These are phyloP conservation scores for Corythornis cristatus DNA, from an alignment of 2,113 vertebrate species.

Conservation along the genomic window DNA sequence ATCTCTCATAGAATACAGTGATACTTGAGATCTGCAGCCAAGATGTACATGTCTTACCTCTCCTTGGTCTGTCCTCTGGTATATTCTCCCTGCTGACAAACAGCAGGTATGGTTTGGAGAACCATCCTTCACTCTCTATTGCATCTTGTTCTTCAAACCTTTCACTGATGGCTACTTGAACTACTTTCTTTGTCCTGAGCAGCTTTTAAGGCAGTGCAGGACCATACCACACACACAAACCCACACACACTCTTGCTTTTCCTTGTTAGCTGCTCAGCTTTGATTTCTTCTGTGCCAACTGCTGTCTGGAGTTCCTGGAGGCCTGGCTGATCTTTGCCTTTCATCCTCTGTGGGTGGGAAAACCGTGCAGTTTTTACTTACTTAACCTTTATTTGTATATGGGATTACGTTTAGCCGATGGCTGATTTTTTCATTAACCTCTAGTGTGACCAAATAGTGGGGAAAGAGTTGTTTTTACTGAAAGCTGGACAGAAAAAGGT, in stretches of 20 bases:
- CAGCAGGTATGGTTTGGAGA: background rate
- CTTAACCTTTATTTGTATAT: background rate
- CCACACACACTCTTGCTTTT: background rate
- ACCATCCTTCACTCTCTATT: background rate
- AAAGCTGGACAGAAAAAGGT: background rate
- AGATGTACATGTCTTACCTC: background rate
- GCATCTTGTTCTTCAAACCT: background rate
- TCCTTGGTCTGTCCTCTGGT: background rate
- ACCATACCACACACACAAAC: no score
- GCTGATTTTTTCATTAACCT: background rate
- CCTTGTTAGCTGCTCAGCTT: background rate
- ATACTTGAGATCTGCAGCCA: background rate
- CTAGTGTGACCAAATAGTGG: background rate
- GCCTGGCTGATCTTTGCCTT: background rate
- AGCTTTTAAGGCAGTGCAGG: background rate
- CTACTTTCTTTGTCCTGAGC: background rate
- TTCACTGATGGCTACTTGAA: background rate
- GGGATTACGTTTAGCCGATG: background rate
- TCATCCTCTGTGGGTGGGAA: background rate
- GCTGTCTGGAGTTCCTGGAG: background rate
- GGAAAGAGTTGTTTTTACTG: background rate
- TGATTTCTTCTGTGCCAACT: background rate
- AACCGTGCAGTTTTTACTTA: background rate
- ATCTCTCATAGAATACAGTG: background rate
- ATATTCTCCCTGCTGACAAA: background rate